Conservation (phyloP, 2,113 vertebrate species). For the Stegostoma tigrinum region DNA sequence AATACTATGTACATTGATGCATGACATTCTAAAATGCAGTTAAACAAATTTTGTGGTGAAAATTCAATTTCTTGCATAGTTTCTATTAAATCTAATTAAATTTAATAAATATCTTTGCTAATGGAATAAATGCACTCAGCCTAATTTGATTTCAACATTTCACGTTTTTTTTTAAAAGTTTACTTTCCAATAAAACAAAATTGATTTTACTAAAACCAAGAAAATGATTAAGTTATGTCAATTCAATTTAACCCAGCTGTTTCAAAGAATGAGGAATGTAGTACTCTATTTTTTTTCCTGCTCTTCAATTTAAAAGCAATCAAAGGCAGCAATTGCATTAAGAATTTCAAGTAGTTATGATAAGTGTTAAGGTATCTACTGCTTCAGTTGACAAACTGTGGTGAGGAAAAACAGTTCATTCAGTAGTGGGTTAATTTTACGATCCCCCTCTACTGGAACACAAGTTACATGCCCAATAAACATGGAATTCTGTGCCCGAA, state of each 20-base stretch:
- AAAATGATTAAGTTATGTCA: not conserved
- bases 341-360: not conserved
- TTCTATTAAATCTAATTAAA: not conserved
- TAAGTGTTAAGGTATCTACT: not conserved
- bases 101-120: not conserved
- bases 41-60: not conserved
- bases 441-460: not conserved
- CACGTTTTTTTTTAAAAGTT: not conserved
- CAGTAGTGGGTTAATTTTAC: not conserved
- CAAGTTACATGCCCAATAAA: not conserved
- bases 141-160: not conserved
- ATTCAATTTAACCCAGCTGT: not conserved
- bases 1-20: not conserved
- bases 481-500: not conserved
- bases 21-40: not conserved
- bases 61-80: not conserved
- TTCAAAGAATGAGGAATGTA: not conserved
- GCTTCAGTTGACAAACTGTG: not conserved
- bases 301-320: not conserved
- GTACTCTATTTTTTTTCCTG: not conserved
- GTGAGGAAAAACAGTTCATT: not conserved
- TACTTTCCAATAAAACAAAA: not conserved
- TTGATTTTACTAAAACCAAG: not conserved
- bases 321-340: not conserved
- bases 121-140: not conserved